Conservation (phyloP, 2,113 vertebrate genomes). For the Actenoides hombroni region DNA sequence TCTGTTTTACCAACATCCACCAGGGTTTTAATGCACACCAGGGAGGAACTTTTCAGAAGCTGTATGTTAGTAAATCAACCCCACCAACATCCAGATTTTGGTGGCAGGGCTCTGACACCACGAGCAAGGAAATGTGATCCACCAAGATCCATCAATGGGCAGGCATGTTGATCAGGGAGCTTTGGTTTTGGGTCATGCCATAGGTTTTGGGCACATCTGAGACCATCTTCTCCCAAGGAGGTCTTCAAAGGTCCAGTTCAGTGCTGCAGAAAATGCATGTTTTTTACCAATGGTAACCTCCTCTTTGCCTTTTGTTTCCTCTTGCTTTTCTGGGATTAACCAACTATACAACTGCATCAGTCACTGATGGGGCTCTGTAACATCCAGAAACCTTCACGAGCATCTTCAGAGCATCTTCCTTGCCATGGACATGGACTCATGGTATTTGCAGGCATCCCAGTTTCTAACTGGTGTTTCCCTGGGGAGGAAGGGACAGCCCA, state of each 20-base stretch:
- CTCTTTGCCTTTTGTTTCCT: neutral
- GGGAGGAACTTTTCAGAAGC: neutral
- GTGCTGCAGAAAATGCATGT: neutral
- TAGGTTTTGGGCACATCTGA: neutral
- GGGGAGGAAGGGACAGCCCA: neutral
- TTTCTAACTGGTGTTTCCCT: neutral
- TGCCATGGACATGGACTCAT: rapidly evolving
- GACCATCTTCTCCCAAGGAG: neutral
- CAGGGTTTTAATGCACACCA: neutral
- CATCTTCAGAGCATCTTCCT: neutral
- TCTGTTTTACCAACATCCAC: neutral
- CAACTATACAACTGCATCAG: neutral
- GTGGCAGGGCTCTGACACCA: neutral
- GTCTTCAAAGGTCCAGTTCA: neutral
- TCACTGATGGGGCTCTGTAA: neutral
- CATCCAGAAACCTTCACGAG: neutral
- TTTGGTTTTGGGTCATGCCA: neutral
- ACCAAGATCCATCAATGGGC: neutral
- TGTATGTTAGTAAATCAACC: neutral
- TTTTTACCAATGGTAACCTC: neutral
- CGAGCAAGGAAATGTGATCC: neutral
- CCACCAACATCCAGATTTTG: neutral
- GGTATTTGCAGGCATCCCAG: neutral
- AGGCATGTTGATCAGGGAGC: neutral
- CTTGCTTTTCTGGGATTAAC: neutral